Evolutionary conservation across 2,797 vertebrate genomes (phyloP).

Genomic region (Mus minutoides): DNA sequence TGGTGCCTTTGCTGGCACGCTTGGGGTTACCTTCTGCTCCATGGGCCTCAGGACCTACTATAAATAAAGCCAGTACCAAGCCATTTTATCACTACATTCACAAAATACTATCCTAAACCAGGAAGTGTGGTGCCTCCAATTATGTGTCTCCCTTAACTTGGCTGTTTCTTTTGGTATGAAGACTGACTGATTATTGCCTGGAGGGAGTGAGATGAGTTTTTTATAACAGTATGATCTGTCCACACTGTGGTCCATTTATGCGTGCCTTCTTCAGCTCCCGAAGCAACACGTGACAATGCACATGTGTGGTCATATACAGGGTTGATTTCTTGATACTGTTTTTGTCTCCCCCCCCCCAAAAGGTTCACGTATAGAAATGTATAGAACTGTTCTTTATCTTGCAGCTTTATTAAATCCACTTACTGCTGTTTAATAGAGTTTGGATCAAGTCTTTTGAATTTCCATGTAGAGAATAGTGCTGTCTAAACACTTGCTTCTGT

Average conservation of each 20-base stretch:
- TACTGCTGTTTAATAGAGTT: not conserved
- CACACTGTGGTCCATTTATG: not conserved
- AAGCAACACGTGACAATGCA: no score
- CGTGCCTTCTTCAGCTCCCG: not conserved
- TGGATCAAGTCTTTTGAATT: not conserved
- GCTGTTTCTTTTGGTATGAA: not conserved
- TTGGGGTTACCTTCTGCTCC: not conserved
- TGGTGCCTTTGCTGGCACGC: not conserved
- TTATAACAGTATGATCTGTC: not conserved
- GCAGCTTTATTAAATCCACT: not conserved
- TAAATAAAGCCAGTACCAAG: not conserved
- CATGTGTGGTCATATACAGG: not conserved
- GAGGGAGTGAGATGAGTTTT: not conserved
- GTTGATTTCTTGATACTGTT: not conserved
- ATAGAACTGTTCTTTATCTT: not conserved
- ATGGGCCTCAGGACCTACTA: not conserved
- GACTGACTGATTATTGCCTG: not conserved
- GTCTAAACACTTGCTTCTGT: not conserved
- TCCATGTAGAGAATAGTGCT: not conserved
- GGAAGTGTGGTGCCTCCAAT: not conserved
- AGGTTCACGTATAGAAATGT: not conserved
- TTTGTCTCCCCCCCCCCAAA: not conserved
- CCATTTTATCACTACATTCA: not conserved
- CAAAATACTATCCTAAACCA: not conserved
- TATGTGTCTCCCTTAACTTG: not conserved